Base-by-base conservation (phyloP, 2,797 vertebrate species). In the Allobates femoralis region DNA sequence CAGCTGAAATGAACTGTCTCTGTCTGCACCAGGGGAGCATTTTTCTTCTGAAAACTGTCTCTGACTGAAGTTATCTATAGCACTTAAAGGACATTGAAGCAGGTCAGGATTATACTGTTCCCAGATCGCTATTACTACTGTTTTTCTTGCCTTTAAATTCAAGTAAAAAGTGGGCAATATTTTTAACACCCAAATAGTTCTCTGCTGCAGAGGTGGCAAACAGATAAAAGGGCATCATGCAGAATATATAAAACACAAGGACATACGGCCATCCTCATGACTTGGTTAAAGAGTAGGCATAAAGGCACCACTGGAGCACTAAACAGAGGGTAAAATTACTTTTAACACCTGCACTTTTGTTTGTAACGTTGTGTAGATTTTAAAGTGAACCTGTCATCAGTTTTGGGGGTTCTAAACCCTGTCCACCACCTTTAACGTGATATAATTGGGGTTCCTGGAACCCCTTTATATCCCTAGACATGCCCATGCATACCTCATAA, bases 1-100 rank as follows among this genome's bases (percentile, higher is more conserved):
- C 62, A 56, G 76, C 75, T 69, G 50, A 67, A 85, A 30, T 67
- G 50, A 85, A 55, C 74, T 56, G 60, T 66, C 62, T 79, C 19
- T 8, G 26, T 11, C 50, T 41, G 60, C 32, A 79, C 51, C 75
- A 5, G 56, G 50, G 64, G 84, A 79, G 18, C 30, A 58, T 69
- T 83, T 83, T 28, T 83, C 67, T 60, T 50, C 26, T 74, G 18
- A 16, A 46, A 46, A 74, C 71, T 56, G n/a, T 37, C 32, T 73
- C 32, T 28, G n/a, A 26, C 32, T 74, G 55, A 74, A 83, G 23
- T 26, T 10, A 26, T 41, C 12, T 73, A 26, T 46, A 73, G 69
- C 37, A 26, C 34, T 41, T 74, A 74, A 46, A 60, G 32, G 53
- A 32, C 34, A 28, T 37, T 60, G 26, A 46, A 46, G 55, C 53